Evolutionary conservation across 1,140 invertebrate species (phyloP).

Genomic region (Helicoverpa zea): DNA sequence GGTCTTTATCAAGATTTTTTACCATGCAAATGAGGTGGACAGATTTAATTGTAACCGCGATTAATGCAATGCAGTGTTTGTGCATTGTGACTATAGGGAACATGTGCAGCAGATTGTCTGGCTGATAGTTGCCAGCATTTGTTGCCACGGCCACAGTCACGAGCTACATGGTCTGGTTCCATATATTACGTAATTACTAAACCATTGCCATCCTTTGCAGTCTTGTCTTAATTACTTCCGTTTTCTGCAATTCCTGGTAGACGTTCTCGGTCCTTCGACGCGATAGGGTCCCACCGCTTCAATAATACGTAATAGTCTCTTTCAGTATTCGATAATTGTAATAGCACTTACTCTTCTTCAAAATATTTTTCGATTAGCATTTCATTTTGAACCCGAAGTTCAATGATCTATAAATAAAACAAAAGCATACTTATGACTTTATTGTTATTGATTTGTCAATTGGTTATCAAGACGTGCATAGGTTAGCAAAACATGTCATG

Average conservation of each 20-base stretch:
- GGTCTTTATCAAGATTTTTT: background rate
- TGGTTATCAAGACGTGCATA: background rate
- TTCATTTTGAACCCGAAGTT: background rate
- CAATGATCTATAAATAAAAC: background rate
- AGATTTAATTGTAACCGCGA: background rate
- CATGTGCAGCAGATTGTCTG: conserved; percentile 30
- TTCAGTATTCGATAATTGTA: background rate
- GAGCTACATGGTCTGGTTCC: background rate
- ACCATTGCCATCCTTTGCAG: background rate
- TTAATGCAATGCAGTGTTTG: conserved; percentile 7
- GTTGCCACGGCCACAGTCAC: conserved; percentile 9
- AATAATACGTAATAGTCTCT: background rate
- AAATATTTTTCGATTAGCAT: background rate
- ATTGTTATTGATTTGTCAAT: conserved; percentile 12
- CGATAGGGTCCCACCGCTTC: background rate
- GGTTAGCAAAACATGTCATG: conserved; percentile 9
- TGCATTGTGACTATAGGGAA: conserved; percentile 14
- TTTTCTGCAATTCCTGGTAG: background rate
- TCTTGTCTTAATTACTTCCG: background rate
- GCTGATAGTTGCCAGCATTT: conserved; percentile 7
- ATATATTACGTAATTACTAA: conserved; percentile 14
- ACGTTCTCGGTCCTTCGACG: background rate
- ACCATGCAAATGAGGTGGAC: background rate
- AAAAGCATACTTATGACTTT: conserved; percentile 14
- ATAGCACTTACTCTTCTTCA: background rate